Base-by-base conservation (phyloP, 1,140 invertebrate species). In the Dendrolimus punctatus region DNA sequence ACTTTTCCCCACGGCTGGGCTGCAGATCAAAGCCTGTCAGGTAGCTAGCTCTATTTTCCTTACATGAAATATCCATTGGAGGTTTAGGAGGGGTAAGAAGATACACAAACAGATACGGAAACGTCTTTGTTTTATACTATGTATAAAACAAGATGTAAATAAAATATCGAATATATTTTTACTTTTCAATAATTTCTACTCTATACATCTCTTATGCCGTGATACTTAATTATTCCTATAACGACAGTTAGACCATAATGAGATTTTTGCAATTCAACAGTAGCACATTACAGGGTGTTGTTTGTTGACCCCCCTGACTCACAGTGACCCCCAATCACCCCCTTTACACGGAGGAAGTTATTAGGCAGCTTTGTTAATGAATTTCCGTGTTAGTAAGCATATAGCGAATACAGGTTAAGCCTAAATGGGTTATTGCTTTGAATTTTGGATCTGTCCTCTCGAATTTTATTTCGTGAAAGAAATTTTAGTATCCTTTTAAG, bases 221-320 rank as follows among this genome's bases (percentile, higher is more conserved):
- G 57, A 64, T 66, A 76, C 76, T 84, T 84, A 84, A 81, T 84
- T 81, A 81, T 77, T 81, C 74, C 77, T 81, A 81, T 84, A 81
- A 84, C 78, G 80, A 81, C 80, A 79, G 80, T 84, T 84, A 84
- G 80, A 80, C 68, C 68, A 80, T 81, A 84, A 84, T 84, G 80
- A 84, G 80, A 84, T 84, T 84, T 84, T 84, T 84, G 80, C 80
- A 81, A 84, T 84, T 84, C 80, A 80, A 80, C 79, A 80, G 78
- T 79, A 80, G 71, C 72, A 76, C 77, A 80, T 80, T 80, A 83
- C 73, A 69, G 79, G 71, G 73, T 64, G 71, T 64, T 74, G 76
- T 81, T 73, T 73, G 76, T 82, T 73, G 78, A 64, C 69, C 65
- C 62, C 64, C 66, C 36, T 58, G 44, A 55, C 56, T 54, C 51